Evolutionary conservation across 2,888 invertebrate genomes (phyloP).

Genomic region (Diaphora mendica): DNA sequence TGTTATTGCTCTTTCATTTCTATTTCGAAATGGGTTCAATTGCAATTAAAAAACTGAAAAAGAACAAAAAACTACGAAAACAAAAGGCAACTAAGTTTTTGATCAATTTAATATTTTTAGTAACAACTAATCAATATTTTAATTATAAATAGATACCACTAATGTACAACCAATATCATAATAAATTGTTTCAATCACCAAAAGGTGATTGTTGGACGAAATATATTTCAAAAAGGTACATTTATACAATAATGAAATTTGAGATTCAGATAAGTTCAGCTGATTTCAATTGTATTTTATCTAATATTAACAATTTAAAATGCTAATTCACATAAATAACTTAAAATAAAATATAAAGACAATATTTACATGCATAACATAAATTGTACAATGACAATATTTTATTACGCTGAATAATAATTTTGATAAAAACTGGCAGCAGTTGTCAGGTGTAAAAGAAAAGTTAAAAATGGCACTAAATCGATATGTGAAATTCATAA

Average conservation of each 20-base stretch:
- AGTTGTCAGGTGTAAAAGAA: conserved; percentile 73
- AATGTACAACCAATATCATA: conserved; percentile 80
- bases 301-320: conserved; percentile 75
- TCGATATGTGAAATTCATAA: conserved; percentile 62
- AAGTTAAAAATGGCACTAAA: conserved; percentile 70
- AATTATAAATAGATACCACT: conserved; percentile 84
- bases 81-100: conserved; percentile 50
- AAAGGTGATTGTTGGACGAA: conserved; percentile 79
- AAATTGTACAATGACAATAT: conserved; percentile 64
- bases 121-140: conserved; percentile 86
- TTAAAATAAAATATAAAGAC: conserved; percentile 71
- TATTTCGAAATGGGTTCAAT: not conserved
- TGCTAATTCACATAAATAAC: conserved; percentile 85
- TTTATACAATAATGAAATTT: conserved; percentile 76
- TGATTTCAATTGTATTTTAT: conserved; percentile 79
- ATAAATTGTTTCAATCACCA: conserved; percentile 75
- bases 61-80: not conserved
- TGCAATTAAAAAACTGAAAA: not conserved
- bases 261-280: conserved; percentile 85
- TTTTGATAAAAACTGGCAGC: conserved; percentile 64
- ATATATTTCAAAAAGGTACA: conserved; percentile 80
- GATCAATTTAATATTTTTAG: conserved; percentile 85
- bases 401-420: conserved; percentile 56
- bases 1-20: too few relatives aligned
- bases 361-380: conserved; percentile 81